Evolutionary conservation across 2,113 vertebrate species (phyloP), one percentile per base, ranked within the genome.

Genomic region (Lynx canadensis): DNA sequence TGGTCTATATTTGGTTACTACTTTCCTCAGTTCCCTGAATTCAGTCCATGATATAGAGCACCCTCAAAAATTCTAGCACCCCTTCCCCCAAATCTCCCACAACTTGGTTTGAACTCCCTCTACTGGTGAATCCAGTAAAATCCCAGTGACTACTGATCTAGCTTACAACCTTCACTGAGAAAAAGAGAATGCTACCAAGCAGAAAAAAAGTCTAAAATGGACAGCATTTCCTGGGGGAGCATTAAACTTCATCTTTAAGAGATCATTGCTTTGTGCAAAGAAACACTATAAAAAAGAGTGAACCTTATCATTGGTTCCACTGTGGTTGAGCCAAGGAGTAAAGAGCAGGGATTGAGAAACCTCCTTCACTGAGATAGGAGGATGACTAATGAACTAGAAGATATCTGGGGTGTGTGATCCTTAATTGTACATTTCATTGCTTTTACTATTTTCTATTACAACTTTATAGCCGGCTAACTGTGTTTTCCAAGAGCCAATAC

Each of bases 401-500:
- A 97, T 96, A 97, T 97, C 93, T 97, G 93, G 96, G 97, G 97
- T 97, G 86, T 97, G 93, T 97, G 93, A 98, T 97, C 97, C 97
- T 97, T 98, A 98, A 98, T 98, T 98, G 98, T 93, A 98, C 96
- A 98, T 98, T 97, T 97, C 97, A 98, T 97, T 97, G 97, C 97
- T 97, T 98, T 98, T 98, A 98, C 96, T 98, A 95, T 97, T 98
- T 97, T 96, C 93, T 91, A 97, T 97, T 98, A 97, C 89, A 89
- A 84, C 95, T 98, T 98, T 98, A 98, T 94, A 95, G 97, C 91
- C 92, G 85, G 82, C 73, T 97, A 94, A 89, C 95, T 8, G 18
- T 97, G 89, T 97, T 98, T 98, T 97, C 79, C 48, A 96, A 95
- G 82, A 98, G 36, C 79, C 88, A 71, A 63, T 48, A 48, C 93